phyloP scores from a whole-genome alignment of 2,888 invertebrate genomes.

The Tenthredo distinguenda region DNA sequence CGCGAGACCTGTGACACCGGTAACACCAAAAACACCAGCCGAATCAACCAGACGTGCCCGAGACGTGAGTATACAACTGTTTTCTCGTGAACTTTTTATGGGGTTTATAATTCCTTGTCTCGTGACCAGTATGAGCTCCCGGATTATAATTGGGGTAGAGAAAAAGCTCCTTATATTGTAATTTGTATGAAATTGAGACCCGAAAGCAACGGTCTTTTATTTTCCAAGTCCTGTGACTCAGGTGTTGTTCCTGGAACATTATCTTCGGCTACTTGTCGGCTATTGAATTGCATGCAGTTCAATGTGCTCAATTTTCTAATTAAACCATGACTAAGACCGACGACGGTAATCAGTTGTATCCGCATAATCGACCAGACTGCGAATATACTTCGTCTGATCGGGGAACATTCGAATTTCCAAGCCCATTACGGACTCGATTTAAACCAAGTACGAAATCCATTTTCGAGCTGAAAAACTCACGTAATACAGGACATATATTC shows the following conservation, averaged over 20 bases:
- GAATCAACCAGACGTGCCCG: slow-evolving; percentile 82
- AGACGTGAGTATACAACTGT: slow-evolving; percentile 77
- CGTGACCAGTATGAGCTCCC: not conserved
- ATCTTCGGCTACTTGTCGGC: not conserved
- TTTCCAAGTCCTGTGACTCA: not conserved
- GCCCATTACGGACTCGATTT: not conserved
- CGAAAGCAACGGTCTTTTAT: not conserved
- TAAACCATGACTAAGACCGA: not conserved
- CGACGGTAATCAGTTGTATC: not conserved
- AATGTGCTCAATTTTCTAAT: not conserved
- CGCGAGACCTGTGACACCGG: slow-evolving; percentile 82
- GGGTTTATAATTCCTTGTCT: too few species aligned
- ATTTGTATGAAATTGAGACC: not conserved
- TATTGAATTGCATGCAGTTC: not conserved
- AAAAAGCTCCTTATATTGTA: not conserved
- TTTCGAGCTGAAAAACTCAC: not conserved
- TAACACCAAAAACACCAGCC: slow-evolving; percentile 80
- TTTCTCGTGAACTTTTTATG: not conserved
- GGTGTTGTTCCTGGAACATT: not conserved
- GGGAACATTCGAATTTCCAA: not conserved
- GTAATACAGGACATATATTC: not conserved
- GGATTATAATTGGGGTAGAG: not conserved
- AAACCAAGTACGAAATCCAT: not conserved
- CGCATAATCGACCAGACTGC: not conserved
- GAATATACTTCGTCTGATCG: not conserved